phyloP scores from a whole-genome alignment of 2,797 vertebrate genomes.

The Coranthus polyacanthus region DNA sequence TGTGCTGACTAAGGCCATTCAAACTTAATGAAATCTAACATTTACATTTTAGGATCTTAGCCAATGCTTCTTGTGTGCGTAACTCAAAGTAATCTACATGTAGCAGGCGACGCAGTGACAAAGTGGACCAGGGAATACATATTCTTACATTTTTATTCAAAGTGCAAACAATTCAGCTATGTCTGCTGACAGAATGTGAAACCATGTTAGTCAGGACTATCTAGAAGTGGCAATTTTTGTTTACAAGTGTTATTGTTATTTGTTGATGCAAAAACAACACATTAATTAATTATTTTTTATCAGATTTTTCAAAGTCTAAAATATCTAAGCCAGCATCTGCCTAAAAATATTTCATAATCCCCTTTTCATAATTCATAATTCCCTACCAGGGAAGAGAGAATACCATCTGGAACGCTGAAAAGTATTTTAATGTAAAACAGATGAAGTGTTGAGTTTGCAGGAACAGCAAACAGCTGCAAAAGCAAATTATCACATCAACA shows the following conservation, averaged over 20 bases:
- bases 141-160: constrained; percentile 2
- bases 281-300: too few species aligned
- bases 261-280: neutral
- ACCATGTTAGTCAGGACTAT: neutral
- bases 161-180: constrained; percentile 15
- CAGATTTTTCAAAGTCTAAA: too few species aligned
- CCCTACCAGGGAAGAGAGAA: neutral
- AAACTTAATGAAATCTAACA: constrained; percentile 53
- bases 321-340: too few species aligned
- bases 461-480: neutral
- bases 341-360: neutral
- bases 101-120: constrained; percentile 21
- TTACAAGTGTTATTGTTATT: neutral
- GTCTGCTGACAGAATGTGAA: constrained; percentile 9
- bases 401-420: constrained; percentile 3
- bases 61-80: constrained; percentile 16
- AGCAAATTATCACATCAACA: constrained; percentile 3
- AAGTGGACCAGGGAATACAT: constrained; percentile 20
- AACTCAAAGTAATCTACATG: constrained; percentile 18
- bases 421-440: constrained; percentile 1
- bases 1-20: constrained; percentile 57
- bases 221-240: neutral
- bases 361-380: too few species aligned
- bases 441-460: neutral
- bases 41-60: constrained; percentile 63